Percentiles rank a stretch among this genome's conserved stretches.
Evolutionary conservation across 2,888 invertebrate genomes (phyloP).

Genomic region (Eilema depressum): DNA sequence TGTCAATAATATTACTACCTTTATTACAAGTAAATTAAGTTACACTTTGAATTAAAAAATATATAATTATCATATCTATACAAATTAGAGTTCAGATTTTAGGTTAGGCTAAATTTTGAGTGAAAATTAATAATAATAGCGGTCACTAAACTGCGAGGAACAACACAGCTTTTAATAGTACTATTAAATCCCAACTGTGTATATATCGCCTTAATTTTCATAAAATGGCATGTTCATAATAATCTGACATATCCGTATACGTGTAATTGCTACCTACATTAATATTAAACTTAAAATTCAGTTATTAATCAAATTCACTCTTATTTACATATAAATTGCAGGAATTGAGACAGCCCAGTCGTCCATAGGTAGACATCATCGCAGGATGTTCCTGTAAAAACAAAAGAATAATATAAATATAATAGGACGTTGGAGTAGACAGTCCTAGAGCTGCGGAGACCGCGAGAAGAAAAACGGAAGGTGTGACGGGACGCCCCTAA

Average conservation of each 20-base stretch:
- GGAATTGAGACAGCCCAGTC: slow-evolving; percentile 57
- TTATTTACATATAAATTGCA: slow-evolving; percentile 68
- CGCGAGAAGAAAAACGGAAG: no score
- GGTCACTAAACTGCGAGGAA: neutral
- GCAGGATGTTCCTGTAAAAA: slow-evolving; percentile 74
- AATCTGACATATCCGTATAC: slow-evolving; percentile 44
- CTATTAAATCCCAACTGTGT: no score
- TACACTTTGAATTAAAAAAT: no score
- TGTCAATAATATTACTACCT: no score
- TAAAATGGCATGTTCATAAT: slow-evolving; percentile 22
- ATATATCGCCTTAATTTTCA: neutral
- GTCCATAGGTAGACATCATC: slow-evolving; percentile 77
- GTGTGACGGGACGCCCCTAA: no score
- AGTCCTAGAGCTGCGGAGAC: no score
- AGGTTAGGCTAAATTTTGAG: no score
- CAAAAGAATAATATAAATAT: neutral
- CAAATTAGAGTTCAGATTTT: no score
- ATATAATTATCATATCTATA: no score
- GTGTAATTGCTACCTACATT: slow-evolving; percentile 42
- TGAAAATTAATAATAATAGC: no score
- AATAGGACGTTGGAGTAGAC: no score
- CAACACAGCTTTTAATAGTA: neutral
- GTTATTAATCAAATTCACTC: slow-evolving; percentile 48
- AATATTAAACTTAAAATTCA: slow-evolving; percentile 46
- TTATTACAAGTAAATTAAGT: no score